phyloP scores from a whole-genome alignment of 2,113 vertebrate species.

The Calidris pugnax region DNA sequence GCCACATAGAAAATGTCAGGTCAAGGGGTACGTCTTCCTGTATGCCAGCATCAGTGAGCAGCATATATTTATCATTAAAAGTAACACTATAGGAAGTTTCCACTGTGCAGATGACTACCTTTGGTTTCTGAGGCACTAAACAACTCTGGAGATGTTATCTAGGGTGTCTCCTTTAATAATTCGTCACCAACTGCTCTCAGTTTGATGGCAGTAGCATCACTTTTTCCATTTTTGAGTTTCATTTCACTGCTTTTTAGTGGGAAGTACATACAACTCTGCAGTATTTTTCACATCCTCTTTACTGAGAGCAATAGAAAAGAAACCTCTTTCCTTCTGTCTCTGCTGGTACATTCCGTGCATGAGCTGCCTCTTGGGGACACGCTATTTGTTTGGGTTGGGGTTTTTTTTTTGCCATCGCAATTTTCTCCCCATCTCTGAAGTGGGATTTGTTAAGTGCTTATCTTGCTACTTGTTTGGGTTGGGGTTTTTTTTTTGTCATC shows the following conservation, averaged over 20 bases:
- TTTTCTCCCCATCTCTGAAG: neutral
- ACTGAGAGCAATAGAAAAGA: neutral
- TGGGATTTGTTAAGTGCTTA: neutral
- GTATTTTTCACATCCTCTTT: neutral
- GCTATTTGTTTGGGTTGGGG: accelerated
- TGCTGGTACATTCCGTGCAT: accelerated
- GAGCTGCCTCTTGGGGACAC: neutral
- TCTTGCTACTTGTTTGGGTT: accelerated
- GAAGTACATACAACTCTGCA: neutral
- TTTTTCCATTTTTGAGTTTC: neutral
- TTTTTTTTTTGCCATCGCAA: neutral
- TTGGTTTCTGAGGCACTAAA: neutral
- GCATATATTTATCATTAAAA: neutral
- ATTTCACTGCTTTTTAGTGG: neutral
- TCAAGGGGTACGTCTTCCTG: neutral
- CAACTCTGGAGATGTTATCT: accelerated
- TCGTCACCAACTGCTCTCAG: neutral
- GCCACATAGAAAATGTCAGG: neutral
- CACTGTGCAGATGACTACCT: neutral
- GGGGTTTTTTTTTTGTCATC: neutral
- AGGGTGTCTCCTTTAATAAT: neutral
- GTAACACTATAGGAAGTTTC: neutral
- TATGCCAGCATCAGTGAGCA: neutral
- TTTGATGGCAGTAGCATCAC: neutral
- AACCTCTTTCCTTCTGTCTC: neutral